A percentile compares a stretch with the other conserved stretches of the same genome.
Conservation (phyloP, 2,797 vertebrate species). For the Anabacerthia variegaticeps region DNA sequence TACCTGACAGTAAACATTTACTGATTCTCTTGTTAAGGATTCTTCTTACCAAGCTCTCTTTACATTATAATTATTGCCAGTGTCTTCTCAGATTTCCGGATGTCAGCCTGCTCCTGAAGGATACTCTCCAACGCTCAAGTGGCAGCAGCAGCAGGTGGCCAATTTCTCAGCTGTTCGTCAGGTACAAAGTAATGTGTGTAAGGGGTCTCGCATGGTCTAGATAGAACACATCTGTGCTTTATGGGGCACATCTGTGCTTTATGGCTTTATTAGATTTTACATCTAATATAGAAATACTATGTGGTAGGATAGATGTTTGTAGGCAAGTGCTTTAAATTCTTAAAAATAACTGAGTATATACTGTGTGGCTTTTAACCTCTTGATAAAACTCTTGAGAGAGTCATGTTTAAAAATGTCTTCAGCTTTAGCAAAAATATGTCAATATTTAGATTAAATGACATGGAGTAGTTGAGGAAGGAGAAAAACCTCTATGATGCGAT, state of each 20-base stretch:
- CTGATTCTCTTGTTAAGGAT: neutral
- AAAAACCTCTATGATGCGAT: neutral
- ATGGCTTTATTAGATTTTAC: no score
- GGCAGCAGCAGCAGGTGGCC: constrained; percentile 93
- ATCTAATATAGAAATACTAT: neutral
- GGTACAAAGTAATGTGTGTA: constrained; percentile 71
- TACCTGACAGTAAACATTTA: neutral
- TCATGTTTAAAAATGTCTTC: neutral
- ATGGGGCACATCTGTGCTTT: no score
- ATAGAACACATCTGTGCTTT: neutral
- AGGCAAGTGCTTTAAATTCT: neutral
- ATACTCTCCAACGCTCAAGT: constrained; percentile 88
- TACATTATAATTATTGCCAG: constrained; percentile 30
- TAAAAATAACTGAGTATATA: neutral
- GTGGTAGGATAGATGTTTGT: neutral
- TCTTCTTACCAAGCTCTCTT: constrained; percentile 19
- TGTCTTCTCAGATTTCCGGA: constrained; percentile 82
- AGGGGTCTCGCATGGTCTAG: neutral
- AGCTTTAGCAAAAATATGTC: neutral
- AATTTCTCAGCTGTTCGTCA: constrained; percentile 91
- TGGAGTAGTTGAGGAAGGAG: neutral
- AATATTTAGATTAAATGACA: neutral
- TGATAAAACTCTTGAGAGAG: neutral
- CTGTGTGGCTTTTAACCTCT: neutral
- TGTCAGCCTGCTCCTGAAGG: constrained; percentile 92